Evolutionary conservation across 2,888 invertebrate species (phyloP).

Genomic region (Blastobasis lacticolella): DNA sequence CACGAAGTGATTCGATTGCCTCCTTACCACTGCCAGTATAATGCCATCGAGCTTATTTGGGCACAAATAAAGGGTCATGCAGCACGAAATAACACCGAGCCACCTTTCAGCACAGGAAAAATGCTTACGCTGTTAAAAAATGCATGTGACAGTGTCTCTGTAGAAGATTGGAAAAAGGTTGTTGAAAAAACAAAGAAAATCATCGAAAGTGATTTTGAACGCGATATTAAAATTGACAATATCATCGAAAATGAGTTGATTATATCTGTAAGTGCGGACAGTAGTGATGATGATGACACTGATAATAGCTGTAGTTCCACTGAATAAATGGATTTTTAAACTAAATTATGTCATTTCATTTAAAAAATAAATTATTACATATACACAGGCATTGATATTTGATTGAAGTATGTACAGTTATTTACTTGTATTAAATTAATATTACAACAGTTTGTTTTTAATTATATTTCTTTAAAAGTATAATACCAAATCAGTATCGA

Average conservation of each 20-base stretch:
- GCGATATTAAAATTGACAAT: conserved; percentile 4
- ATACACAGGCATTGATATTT: too few relatives aligned
- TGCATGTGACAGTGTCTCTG: conserved; percentile 10
- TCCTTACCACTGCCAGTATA: not conserved
- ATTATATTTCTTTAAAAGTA: too few relatives aligned
- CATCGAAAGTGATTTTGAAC: conserved; percentile 2
- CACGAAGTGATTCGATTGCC: not conserved
- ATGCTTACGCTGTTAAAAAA: conserved; percentile 13
- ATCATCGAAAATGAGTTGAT: conserved; percentile 6
- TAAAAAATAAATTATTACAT: too few relatives aligned
- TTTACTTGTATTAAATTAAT: too few relatives aligned
- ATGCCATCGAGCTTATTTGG: not conserved
- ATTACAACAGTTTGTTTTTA: too few relatives aligned
- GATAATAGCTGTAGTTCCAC: too few relatives aligned
- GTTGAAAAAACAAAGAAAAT: conserved; percentile 7
- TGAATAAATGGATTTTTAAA: too few relatives aligned
- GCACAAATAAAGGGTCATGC: conserved; percentile 2
- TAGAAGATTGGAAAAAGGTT: conserved; percentile 9
- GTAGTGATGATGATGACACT: conserved; percentile 4
- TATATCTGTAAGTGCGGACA: conserved; percentile 3
- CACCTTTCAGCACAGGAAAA: conserved; percentile 12
- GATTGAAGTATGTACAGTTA: too few relatives aligned
- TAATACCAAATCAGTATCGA: too few relatives aligned
- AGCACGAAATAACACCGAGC: conserved; percentile 10
- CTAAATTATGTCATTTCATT: too few relatives aligned